Base-by-base conservation (phyloP, 2,888 invertebrate genomes). In the Lasioglossum vierecki region DNA sequence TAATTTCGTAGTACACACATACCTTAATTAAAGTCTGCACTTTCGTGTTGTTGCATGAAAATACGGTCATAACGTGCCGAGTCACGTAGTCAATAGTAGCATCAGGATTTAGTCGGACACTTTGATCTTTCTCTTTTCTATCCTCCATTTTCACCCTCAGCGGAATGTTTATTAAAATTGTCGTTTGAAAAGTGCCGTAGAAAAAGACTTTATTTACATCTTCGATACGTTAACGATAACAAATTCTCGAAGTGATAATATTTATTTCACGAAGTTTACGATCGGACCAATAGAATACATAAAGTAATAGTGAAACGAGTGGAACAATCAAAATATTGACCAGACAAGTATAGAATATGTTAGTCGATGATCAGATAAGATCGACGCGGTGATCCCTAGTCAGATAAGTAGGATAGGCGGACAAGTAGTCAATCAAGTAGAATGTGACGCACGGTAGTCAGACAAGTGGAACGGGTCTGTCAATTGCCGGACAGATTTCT, bases 81-180 rank as follows among this genome's bases (percentile, higher is more conserved):
- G 88, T 89, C 90, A 89, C 88, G 89, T 89, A 89, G 88, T 83
- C 83, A 88, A 89, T 90, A 88, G 86, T 84, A 82, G 86, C 80
- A 74, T 80, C 86, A 49, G 86, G 83, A 89, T 88, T 84, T 81
- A 60, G 81, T 76, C 78, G 74, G 82, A 79, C 66, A 79, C 78
- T 80, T 79, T 84, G 66, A 74, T 66, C 26, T 8, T n/a, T 68
- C 66, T 68, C 66, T 73, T 81, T 76, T 35, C 3, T 70, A 18
- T 63, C 41, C 79, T 75, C 73, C 68, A 73, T 73, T 39, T 63
- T 60, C 22, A 57, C 74, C 46, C 76, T 78, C 75, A 73, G 72
- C 83, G 75, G n/a, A 77, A 85, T 75, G 80, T 80, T 76, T 71
- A 39, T 63, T 41, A 71, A 77, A 39, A 71, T 39, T 22, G 74